Conservation (phyloP, 2,113 vertebrate species). For the Halichoerus grypus region DNA sequence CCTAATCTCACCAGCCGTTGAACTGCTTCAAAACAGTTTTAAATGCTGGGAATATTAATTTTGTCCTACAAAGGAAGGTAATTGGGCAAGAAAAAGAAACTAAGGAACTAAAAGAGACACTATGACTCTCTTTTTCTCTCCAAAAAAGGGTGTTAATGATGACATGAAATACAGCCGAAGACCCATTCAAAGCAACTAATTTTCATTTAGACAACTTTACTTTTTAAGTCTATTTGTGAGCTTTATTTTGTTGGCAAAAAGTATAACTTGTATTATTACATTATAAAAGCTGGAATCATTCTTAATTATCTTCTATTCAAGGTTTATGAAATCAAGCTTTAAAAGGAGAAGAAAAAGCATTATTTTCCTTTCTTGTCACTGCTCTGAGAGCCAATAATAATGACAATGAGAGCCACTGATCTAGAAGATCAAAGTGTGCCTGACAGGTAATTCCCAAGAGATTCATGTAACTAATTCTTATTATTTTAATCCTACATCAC, state of each 20-base stretch:
- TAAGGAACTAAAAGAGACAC: conserved; percentile 56
- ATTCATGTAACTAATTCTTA: neutral
- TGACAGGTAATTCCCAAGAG: conserved; percentile 23
- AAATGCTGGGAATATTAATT: conserved; percentile 65
- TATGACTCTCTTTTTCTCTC: conserved; percentile 10
- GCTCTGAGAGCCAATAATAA: neutral
- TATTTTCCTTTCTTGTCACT: neutral
- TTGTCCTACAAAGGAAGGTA: conserved; percentile 62
- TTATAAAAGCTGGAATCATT: conserved; percentile 67
- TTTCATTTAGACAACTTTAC: conserved; percentile 64
- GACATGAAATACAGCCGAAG: conserved; percentile 60
- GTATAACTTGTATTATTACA: conserved; percentile 72
- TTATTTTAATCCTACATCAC: conserved; percentile 27
- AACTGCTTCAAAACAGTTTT: conserved; percentile 34
- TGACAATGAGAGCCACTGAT: neutral
- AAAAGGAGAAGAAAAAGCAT: conserved; percentile 45
- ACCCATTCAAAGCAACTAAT: conserved; percentile 68
- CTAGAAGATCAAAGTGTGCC: conserved; percentile 13
- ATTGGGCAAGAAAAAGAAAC: conserved; percentile 72
- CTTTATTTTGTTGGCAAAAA: conserved; percentile 73
- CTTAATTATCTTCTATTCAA: conserved; percentile 74
- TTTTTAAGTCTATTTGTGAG: conserved; percentile 67
- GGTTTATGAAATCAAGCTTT: conserved; percentile 57
- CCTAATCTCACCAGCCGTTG: conserved; percentile 49
- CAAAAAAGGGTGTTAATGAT: conserved; percentile 71